Evolutionary conservation across 2,113 vertebrate genomes (phyloP), one percentile per base, ranked within the genome.

Genomic region (Mesoclemmys tuberculata): DNA sequence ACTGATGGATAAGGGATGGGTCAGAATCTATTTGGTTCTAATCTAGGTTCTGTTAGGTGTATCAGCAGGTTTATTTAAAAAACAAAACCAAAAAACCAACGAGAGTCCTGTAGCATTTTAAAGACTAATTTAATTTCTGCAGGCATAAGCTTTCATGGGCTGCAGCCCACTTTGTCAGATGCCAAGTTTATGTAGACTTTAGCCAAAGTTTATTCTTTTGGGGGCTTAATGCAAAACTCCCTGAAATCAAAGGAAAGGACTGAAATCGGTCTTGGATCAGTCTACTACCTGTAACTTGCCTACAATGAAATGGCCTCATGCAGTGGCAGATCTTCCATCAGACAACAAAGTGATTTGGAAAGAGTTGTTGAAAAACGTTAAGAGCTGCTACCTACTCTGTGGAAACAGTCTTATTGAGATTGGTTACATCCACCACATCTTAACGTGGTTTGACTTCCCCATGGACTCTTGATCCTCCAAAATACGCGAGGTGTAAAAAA

Each of bases 391-490:
- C 97, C 97, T 96, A 52, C 78, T 80, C 84, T 97, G 96, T 98
- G 97, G 97, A 98, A 98, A 98, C 97, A 98, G 96, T 97, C 96
- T 98, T 98, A 96, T 44, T 95, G 92, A 87, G 95, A 92, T 16
- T 83, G 94, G 91, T 79, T 87, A 96, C 92, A 84, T 93, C 94
- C 82, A 95, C 90, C 96, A 97, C 87, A 97, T 97, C 93, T 96
- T 87, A 94, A 96, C 96, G 90, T 93, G 95, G 94, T 92, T 64
- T 96, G 88, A 97, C 92, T 95, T 93, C 68, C 82, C 96, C 95
- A n/a, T 87, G 87, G 87, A 96, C 68, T 85, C 90, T 90, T 95
- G 89, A 95, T 96, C 82, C 89, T 91, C 81, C 83, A 92, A 94
- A 82, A 84, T 44, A 61, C 68, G 90, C 75, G 93, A 95, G 89